phyloP scores from a whole-genome alignment of 1,140 invertebrate genomes.

The Drosophila oshimai region DNA sequence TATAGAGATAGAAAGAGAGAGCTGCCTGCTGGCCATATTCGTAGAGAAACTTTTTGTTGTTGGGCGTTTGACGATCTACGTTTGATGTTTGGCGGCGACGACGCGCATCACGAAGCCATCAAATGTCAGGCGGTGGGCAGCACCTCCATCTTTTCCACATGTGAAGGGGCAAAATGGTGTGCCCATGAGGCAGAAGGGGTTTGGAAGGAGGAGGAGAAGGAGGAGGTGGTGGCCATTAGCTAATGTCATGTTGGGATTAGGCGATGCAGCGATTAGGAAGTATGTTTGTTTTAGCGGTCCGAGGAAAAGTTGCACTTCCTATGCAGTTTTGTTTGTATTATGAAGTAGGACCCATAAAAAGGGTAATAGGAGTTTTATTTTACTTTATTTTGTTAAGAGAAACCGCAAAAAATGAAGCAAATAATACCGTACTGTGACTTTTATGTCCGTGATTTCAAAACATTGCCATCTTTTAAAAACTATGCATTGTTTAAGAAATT shows the following conservation, averaged over 20 bases:
- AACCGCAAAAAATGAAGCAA: no score
- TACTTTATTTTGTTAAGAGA: no score
- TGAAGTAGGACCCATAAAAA: neutral
- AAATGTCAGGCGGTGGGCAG: constrained; percentile 68
- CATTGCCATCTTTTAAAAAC: no score
- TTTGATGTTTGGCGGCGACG: constrained; percentile 68
- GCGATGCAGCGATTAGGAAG: constrained; percentile 37
- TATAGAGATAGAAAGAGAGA: constrained; percentile 24
- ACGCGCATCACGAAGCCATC: constrained; percentile 73
- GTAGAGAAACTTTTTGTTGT: constrained; percentile 68
- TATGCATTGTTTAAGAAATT: no score
- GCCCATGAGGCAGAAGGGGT: constrained; percentile 18
- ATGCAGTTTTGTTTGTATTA: neutral
- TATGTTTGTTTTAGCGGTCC: constrained; percentile 7
- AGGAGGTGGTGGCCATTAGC: constrained; percentile 43
- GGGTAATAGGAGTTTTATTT: no score
- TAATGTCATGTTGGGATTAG: constrained; percentile 45
- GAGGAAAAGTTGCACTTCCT: constrained; percentile 11
- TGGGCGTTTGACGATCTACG: constrained; percentile 69
- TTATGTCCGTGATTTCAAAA: no score
- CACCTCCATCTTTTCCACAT: constrained; percentile 31
- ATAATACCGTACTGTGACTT: no score
- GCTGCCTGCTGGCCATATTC: constrained; percentile 64
- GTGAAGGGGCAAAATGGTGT: constrained; percentile 40
- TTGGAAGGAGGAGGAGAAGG: neutral